phyloP scores from a whole-genome alignment of 2,113 vertebrate species.

The Pluvianellus socialis region DNA sequence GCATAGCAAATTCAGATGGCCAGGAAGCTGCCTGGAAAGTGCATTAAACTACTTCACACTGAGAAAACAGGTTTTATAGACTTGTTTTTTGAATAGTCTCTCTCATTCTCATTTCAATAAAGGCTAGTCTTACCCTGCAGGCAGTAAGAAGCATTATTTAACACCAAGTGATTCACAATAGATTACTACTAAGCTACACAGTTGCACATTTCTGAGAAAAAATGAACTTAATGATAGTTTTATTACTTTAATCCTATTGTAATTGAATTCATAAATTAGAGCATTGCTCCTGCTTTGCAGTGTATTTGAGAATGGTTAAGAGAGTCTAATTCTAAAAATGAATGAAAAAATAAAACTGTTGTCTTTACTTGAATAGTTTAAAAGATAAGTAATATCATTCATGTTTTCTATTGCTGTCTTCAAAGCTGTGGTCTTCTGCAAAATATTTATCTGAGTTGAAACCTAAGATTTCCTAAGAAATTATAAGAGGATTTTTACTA shows the following conservation, averaged over 20 bases:
- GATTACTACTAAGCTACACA: not conserved
- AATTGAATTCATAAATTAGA: constrained; percentile 22
- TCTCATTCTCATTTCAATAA: not conserved
- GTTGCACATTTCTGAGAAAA: not conserved
- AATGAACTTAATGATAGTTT: constrained; percentile 1
- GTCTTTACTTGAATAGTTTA: not conserved
- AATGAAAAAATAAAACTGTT: not conserved
- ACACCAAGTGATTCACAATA: not conserved
- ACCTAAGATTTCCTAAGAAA: not conserved
- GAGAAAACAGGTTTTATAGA: not conserved
- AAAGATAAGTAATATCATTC: not conserved
- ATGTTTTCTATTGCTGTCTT: not conserved
- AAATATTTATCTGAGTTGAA: not conserved
- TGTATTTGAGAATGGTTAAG: not conserved
- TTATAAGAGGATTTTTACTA: not conserved
- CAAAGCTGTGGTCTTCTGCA: not conserved
- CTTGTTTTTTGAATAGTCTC: not conserved
- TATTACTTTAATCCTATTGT: not conserved
- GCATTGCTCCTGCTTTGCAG: not conserved
- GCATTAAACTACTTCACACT: not conserved
- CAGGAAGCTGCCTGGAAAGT: not conserved
- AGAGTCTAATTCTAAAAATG: not conserved
- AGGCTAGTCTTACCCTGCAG: not conserved
- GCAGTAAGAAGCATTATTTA: not conserved
- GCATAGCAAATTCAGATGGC: not conserved